A percentile compares a stretch with the other conserved stretches of the same genome.
These are phyloP conservation scores for Oligia strigilis DNA, from an alignment of 2,888 invertebrate species.

Conservation along the genomic window DNA sequence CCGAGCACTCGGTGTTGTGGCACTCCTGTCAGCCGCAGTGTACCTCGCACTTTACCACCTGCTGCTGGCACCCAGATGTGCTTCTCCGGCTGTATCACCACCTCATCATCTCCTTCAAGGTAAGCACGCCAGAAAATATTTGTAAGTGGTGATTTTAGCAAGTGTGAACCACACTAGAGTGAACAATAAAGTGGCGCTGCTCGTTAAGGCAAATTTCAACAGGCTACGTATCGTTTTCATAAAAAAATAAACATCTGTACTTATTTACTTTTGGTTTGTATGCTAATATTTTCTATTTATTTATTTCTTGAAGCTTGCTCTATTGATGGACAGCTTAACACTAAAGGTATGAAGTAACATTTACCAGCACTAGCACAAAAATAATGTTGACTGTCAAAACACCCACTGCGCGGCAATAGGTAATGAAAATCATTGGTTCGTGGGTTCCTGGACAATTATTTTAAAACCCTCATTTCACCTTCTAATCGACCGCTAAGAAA, in stretches of 20 bases:
- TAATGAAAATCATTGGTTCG: background rate
- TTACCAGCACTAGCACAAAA: slow-evolving; percentile 21
- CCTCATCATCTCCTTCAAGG: slow-evolving; percentile 92
- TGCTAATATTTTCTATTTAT: slow-evolving; percentile 47
- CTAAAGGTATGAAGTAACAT: slow-evolving; percentile 79
- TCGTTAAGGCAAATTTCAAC: background rate
- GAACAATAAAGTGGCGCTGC: background rate
- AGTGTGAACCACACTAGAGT: slow-evolving; percentile 9
- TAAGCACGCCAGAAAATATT: slow-evolving; percentile 70
- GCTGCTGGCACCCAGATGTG: slow-evolving; percentile 93
- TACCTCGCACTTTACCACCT: slow-evolving; percentile 94
- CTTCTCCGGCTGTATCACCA: slow-evolving; percentile 92
- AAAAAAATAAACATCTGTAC: background rate
- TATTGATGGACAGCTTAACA: slow-evolving; percentile 87
- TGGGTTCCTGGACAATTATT: background rate
- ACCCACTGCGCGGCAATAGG: slow-evolving; percentile 4
- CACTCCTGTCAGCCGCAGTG: slow-evolving; percentile 92
- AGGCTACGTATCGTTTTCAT: background rate
- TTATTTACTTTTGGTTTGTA: background rate
- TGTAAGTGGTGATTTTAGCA: background rate
- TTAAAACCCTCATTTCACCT: background rate
- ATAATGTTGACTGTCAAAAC: background rate
- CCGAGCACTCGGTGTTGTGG: slow-evolving; percentile 92
- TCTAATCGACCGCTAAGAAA: background rate
- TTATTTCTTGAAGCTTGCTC: slow-evolving; percentile 85